These are phyloP conservation scores for Centruroides vittatus DNA, from an alignment of 1,140 invertebrate species.

Conservation along the genomic window DNA sequence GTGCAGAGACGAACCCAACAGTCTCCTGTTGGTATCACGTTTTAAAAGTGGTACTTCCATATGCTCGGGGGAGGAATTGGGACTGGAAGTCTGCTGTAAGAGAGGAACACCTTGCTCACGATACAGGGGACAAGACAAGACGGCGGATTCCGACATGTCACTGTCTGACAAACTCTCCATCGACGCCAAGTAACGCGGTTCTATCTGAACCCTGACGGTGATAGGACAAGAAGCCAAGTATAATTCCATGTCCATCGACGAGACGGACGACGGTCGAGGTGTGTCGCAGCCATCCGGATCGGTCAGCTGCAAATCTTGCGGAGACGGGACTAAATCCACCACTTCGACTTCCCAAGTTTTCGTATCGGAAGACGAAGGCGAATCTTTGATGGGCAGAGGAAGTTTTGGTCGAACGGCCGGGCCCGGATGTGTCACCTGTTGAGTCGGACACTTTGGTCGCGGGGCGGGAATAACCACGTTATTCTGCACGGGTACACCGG, in stretches of 20 bases:
- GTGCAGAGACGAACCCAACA: no score
- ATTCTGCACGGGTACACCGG: background rate
- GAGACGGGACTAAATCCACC: constrained; percentile 18
- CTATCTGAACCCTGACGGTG: constrained; percentile 14
- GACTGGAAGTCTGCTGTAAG: constrained; percentile 4
- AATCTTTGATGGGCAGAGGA: background rate
- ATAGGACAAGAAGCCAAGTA: constrained; percentile 16
- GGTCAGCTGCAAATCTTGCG: constrained; percentile 18
- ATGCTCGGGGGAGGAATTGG: constrained; percentile 6
- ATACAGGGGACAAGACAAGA: background rate
- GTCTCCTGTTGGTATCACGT: constrained; percentile 8
- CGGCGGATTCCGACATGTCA: constrained; percentile 9
- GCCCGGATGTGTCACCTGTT: no score
- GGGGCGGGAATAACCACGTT: background rate
- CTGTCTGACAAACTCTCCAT: constrained; percentile 21
- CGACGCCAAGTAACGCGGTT: constrained; percentile 18
- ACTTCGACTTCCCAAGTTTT: constrained; percentile 8
- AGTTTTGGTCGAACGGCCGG: background rate
- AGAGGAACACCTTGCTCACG: constrained; percentile 10
- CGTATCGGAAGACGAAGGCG: background rate
- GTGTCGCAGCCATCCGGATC: constrained; percentile 21
- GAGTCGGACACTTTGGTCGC: background rate
- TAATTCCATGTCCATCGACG: constrained; percentile 17
- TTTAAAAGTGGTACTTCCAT: constrained; percentile 3
- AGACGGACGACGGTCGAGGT: constrained; percentile 1